These are phyloP conservation scores for Malurus cyaneus DNA, from an alignment of 2,113 vertebrate species.

Conservation along the genomic window DNA sequence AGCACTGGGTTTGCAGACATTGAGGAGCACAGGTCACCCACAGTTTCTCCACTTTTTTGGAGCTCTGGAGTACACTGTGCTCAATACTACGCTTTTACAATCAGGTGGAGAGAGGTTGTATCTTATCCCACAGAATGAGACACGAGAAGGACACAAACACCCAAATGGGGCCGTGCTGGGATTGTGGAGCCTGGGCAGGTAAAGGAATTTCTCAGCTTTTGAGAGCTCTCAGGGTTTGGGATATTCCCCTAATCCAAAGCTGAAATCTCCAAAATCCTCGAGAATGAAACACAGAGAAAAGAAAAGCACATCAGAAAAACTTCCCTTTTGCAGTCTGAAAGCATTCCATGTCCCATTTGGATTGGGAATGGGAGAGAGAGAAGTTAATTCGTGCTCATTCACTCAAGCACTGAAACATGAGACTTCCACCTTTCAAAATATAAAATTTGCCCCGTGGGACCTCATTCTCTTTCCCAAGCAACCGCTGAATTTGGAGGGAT, in stretches of 20 bases:
- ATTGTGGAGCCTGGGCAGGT: not conserved
- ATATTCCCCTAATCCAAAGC: not conserved
- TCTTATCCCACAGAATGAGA: not conserved
- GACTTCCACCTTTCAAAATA: not conserved
- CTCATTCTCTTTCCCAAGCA: not conserved
- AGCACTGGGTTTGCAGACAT: fast-evolving
- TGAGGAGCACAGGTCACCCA: not conserved
- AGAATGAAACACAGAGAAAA: not conserved
- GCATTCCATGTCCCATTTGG: not conserved
- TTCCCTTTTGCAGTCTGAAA: not conserved
- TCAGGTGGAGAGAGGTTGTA: not conserved
- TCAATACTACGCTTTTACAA: not conserved
- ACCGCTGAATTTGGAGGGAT: not conserved
- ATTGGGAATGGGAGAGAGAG: not conserved
- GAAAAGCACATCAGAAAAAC: not conserved
- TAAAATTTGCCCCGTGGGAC: not conserved
- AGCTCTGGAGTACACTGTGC: not conserved
- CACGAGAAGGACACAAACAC: slow-evolving; percentile 19
- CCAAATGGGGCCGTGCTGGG: not conserved
- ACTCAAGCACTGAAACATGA: not conserved
- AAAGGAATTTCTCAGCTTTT: not conserved
- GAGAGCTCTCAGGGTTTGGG: not conserved
- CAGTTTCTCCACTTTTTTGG: not conserved
- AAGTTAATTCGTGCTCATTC: not conserved
- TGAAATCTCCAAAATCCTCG: not conserved